Base-by-base conservation (phyloP, 2,113 vertebrate genomes). In the Platichthys stellatus region DNA sequence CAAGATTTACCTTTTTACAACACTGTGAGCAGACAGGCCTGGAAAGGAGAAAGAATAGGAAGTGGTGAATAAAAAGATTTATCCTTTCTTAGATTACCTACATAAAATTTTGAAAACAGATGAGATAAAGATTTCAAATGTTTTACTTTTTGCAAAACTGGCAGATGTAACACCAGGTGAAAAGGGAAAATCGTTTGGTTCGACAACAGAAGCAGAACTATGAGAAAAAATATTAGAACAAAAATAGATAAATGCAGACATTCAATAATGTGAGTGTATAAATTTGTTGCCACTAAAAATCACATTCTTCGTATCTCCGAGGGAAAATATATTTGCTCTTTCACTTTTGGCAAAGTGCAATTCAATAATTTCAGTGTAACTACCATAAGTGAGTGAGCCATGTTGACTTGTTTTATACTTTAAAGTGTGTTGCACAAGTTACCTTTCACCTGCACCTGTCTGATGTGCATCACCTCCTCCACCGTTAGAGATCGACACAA, bases 381-480 rank as follows among this genome's bases (percentile, higher is more conserved):
- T 31, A 7, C 31, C 31, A 31, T 31, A 10, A 38, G 35, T 31
- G 31, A 31, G 31, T 6, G 8, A 38, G 35, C 35, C 35, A 38
- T 38, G 31, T 35, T 2, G 35, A 38, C 7, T 38, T 2, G 35
- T 38, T 10, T 47, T 47, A 17, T 47, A 31, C 31, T 31, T 31
- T 31, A 31, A 31, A 31, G 31, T 31, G 31, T 7, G 6, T 31
- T 7, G 31, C 8, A 47, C 14, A 47, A 2, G 1, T 3, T 93
- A 99, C 98, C 97, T 99, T 99, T 91, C 98, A 99, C 98, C 86
- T 99, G 93, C 84, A 99, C 98, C 91, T 99, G 98, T 69, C 98
- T 95, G 89, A 99, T 99, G 88, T 99, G 98, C 98, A 99, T 99
- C 84, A 98, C 97, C 85, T 99, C 98, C 86, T 99, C 97, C 84